Evolutionary conservation across 1,140 invertebrate genomes (phyloP).

Genomic region (Stenopsyche tienmushanensis): DNA sequence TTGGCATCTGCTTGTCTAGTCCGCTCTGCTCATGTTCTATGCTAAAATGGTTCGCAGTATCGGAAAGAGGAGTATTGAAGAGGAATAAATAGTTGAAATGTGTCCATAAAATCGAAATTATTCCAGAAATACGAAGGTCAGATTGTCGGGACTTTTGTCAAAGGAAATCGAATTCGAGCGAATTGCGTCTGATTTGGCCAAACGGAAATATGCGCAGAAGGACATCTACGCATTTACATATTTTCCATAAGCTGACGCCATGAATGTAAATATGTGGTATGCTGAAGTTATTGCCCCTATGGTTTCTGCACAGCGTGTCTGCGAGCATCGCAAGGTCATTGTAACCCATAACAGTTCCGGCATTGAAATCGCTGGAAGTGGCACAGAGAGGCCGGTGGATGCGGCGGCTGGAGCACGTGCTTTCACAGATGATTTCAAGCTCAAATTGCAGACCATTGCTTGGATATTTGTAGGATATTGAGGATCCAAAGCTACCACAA

Average conservation of each 20-base stretch:
- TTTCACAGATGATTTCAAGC: not conserved
- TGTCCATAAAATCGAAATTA: not conserved
- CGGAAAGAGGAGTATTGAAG: not conserved
- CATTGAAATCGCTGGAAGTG: slow-evolving; percentile 25
- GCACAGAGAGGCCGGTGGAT: slow-evolving; percentile 15
- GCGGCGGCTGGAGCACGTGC: not conserved
- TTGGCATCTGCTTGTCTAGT: slow-evolving; percentile 21
- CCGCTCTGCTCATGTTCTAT: slow-evolving; percentile 18
- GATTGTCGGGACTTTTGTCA: too few relatives aligned
- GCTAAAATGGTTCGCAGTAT: slow-evolving; percentile 11
- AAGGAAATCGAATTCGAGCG: too few relatives aligned
- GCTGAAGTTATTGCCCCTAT: not conserved
- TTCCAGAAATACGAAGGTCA: too few relatives aligned
- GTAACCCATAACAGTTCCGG: slow-evolving; percentile 31
- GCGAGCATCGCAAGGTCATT: slow-evolving; percentile 28
- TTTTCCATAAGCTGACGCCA: too few relatives aligned
- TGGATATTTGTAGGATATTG: too few relatives aligned
- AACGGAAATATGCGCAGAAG: too few relatives aligned
- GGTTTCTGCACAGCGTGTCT: not conserved
- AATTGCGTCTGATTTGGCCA: too few relatives aligned
- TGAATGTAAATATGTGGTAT: too few relatives aligned
- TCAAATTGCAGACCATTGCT: not conserved
- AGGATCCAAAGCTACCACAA: too few relatives aligned
- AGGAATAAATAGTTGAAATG: not conserved
- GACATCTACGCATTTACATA: too few relatives aligned